A percentile compares a stretch with the other conserved stretches of the same genome.
These are phyloP conservation scores for Mormoops blainvillei DNA, from an alignment of 2,113 vertebrate species.

Conservation along the genomic window DNA sequence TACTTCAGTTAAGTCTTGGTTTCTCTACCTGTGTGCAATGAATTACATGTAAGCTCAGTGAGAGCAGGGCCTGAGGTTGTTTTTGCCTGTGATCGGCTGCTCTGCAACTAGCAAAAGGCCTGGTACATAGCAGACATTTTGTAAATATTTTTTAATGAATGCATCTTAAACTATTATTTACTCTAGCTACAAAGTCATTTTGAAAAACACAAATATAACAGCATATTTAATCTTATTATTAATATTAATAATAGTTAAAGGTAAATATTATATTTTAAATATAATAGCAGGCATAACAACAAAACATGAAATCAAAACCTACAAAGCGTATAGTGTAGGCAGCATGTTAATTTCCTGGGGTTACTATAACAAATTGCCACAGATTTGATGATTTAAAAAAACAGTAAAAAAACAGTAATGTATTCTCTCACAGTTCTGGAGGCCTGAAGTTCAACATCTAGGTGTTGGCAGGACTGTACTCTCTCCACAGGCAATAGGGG, in stretches of 20 bases:
- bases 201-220: not conserved
- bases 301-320: conserved; percentile 1
- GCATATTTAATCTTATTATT: not conserved
- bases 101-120: not conserved
- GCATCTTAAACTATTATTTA: not conserved
- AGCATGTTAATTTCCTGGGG: not conserved
- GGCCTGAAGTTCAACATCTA: not conserved
- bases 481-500: not conserved
- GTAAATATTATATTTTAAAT: not conserved
- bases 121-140: not conserved
- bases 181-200: not conserved
- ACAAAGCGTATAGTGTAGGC: not conserved
- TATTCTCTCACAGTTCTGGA: not conserved
- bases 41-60: not conserved
- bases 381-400: not conserved
- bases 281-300: not conserved
- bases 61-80: not conserved
- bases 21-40: not conserved
- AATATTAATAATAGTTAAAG: not conserved
- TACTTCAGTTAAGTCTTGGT: not conserved
- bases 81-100: not conserved
- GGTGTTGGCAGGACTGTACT: not conserved
- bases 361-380: not conserved
- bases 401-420: not conserved
- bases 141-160: not conserved